Conservation (phyloP, 2,797 vertebrate species). For the Leptoclinus maculatus region DNA sequence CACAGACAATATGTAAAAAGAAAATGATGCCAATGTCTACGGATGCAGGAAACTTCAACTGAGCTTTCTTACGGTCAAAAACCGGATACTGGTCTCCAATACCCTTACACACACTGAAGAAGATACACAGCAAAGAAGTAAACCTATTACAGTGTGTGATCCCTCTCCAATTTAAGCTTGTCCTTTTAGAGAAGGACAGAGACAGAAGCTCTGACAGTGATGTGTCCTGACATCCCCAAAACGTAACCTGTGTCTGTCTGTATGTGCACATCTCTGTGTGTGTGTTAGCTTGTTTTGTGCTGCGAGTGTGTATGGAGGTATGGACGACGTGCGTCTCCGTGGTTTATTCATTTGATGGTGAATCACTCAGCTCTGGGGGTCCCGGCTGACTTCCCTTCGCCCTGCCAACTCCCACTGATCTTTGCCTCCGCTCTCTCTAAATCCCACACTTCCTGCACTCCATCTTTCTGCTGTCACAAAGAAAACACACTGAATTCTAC, state of each 20-base stretch:
- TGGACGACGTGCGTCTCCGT: slow-evolving; percentile 4
- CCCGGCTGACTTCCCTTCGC: slow-evolving; percentile 65
- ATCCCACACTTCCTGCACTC: slow-evolving; percentile 45
- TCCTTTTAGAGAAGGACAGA: slow-evolving; percentile 33
- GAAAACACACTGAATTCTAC: slow-evolving; percentile 20
- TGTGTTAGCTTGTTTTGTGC: background rate
- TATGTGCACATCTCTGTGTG: slow-evolving; percentile 11
- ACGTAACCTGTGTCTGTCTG: slow-evolving; percentile 50
- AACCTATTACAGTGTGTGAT: slow-evolving; percentile 26
- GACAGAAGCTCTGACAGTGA: slow-evolving; percentile 50
- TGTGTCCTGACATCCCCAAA: slow-evolving; percentile 57
- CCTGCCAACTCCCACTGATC: slow-evolving; percentile 70
- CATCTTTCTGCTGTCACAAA: slow-evolving; percentile 19
- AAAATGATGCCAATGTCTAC: background rate
- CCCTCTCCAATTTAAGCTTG: slow-evolving; percentile 7
- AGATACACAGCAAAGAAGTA: background rate
- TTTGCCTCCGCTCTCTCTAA: slow-evolving; percentile 44
- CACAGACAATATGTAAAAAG: background rate
- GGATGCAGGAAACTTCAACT: background rate
- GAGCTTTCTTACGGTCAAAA: background rate
- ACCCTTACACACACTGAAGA: background rate
- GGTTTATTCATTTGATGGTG: slow-evolving; percentile 69
- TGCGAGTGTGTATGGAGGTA: background rate
- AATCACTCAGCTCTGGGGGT: slow-evolving; percentile 74
- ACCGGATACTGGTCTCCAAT: background rate